Evolutionary conservation across 1,140 invertebrate species (phyloP), one percentile per base, ranked within the genome.

Genomic region (Glomeris maerens): DNA sequence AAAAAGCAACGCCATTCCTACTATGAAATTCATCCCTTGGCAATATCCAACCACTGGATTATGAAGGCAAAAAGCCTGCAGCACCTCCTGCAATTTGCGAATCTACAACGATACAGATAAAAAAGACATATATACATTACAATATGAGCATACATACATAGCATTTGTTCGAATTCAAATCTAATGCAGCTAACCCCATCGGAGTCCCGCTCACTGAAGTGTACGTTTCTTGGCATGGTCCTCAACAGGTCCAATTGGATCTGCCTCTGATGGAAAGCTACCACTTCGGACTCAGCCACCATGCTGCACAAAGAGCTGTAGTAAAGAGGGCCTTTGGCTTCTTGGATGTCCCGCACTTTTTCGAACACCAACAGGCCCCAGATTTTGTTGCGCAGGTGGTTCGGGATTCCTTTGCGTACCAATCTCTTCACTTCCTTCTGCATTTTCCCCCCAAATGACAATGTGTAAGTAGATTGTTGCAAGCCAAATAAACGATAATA

Each of bases 11-110:
- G 64, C 61, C 53, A 73, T 71, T n/a, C 64, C 73, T 3, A 67
- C 71, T 29, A 74, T 63, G 58, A 74, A 74, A 57, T 74, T 74
- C 72, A 74, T 73, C 27, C 72, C 72, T 59, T 74, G 72, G 53
- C 72, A 74, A 55, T 74, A 74, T 7, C 73, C 73, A 36, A 72
- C 57, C 2, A 51, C 56, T 14, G 66, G 64, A 47, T 68, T 72
- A 56, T 73, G 71, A 21, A 74, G 61, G 59, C 70, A 73, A 60
- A 68, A 74, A 13, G 70, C 70, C 40, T 68, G 60, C n/a, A 74
- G 55, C 2, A 74, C 69, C 57, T 72, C 64, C 57, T 66, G 66
- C 45, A 70, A 48, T 56, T 69, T 68, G 57, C 65, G 66, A 40
- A 72, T 62, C 70, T 72, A 52, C 52, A 60, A 59, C 2, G 47